These are phyloP conservation scores for Andrena cerasifolii DNA, from an alignment of 1,140 invertebrate species.

Conservation along the genomic window DNA sequence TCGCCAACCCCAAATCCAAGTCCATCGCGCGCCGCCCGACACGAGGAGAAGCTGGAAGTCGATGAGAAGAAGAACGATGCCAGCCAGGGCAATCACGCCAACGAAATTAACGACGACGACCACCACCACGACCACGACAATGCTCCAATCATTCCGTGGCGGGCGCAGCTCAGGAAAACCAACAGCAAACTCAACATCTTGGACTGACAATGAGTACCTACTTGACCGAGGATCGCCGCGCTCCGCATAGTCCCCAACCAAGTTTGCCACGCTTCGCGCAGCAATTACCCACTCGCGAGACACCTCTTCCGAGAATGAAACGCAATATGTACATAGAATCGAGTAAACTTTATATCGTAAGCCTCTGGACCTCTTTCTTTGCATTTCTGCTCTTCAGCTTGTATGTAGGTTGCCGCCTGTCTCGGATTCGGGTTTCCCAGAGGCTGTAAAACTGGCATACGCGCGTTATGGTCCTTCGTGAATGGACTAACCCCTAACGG, in stretches of 20 bases:
- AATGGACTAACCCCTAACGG: no score
- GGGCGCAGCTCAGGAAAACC: slow-evolving; percentile 93
- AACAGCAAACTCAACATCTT: slow-evolving; percentile 91
- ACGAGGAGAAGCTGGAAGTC: slow-evolving; percentile 55
- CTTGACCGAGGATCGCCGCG: not conserved
- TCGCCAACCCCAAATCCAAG: no score
- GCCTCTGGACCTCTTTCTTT: not conserved
- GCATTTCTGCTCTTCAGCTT: no score
- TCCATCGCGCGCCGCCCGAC: slow-evolving; percentile 20
- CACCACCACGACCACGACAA: slow-evolving; percentile 84
- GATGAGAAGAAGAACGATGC: slow-evolving; percentile 75
- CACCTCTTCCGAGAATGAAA: not conserved
- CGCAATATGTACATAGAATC: slow-evolving; percentile 28
- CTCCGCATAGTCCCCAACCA: no score
- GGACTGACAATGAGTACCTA: slow-evolving; percentile 81
- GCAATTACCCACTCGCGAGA: not conserved
- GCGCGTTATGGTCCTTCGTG: no score
- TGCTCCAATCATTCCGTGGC: slow-evolving; percentile 90
- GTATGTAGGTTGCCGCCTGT: no score
- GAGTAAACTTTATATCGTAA: slow-evolving; percentile 34
- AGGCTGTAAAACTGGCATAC: no score
- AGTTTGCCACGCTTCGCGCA: no score
- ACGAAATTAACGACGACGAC: slow-evolving; percentile 82
- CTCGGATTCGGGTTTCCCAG: no score
- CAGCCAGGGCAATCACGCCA: slow-evolving; percentile 55